These are phyloP conservation scores for Zaprionus bogoriensis DNA, from an alignment of 2,888 invertebrate genomes.

Conservation along the genomic window DNA sequence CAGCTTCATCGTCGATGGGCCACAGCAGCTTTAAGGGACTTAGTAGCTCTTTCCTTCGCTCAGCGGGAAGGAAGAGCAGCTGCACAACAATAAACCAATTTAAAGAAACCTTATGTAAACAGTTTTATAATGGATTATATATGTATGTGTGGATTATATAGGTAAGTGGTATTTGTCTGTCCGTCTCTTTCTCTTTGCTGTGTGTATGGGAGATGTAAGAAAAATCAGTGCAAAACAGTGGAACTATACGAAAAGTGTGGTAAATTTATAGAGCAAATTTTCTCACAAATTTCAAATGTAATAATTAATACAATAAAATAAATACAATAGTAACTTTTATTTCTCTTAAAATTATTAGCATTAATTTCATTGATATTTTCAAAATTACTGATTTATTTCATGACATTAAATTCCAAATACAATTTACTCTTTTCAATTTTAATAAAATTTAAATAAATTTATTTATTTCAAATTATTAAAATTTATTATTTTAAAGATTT, in stretches of 20 bases:
- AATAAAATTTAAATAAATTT: too few relatives aligned
- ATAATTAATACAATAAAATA: not conserved
- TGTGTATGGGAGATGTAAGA: not conserved
- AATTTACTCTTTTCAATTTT: too few relatives aligned
- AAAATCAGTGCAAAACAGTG: slow-evolving; percentile 17
- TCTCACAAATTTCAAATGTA: too few relatives aligned
- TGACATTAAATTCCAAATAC: too few relatives aligned
- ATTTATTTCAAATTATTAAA: too few relatives aligned
- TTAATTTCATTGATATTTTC: too few relatives aligned
- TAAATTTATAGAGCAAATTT: not conserved
- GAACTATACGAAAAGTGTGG: not conserved
- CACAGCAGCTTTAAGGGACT: slow-evolving; percentile 26
- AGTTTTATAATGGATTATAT: slow-evolving; percentile 70
- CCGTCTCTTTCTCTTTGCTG: not conserved
- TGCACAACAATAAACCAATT: slow-evolving; percentile 70
- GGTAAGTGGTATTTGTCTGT: not conserved
- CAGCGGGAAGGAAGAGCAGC: slow-evolving; percentile 1
- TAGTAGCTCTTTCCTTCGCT: slow-evolving; percentile 8
- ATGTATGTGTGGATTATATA: slow-evolving; percentile 29
- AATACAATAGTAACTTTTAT: too few relatives aligned
- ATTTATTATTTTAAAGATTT: too few relatives aligned
- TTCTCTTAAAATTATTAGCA: too few relatives aligned
- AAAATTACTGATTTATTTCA: too few relatives aligned
- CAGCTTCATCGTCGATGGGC: not conserved
- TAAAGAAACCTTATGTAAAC: slow-evolving; percentile 75